A percentile compares a stretch with the other conserved stretches of the same genome.
These are phyloP conservation scores for Venturia canescens DNA, from an alignment of 1,140 invertebrate genomes.

Conservation along the genomic window DNA sequence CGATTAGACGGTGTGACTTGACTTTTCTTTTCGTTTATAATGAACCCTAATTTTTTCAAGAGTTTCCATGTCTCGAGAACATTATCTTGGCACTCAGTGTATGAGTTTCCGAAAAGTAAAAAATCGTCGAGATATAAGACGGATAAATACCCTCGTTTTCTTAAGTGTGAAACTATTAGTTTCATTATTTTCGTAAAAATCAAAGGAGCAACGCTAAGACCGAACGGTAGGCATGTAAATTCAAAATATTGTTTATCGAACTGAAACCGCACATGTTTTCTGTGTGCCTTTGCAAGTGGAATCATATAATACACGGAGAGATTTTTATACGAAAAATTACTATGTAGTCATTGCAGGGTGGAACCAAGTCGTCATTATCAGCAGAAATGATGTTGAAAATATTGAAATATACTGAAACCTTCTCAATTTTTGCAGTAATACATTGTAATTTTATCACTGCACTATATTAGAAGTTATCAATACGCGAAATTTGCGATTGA, in stretches of 20 bases:
- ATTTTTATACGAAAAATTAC: too few species aligned
- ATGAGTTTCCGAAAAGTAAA: constrained; percentile 29
- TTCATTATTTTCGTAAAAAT: constrained; percentile 25
- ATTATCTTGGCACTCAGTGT: constrained; percentile 9
- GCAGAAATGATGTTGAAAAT: too few species aligned
- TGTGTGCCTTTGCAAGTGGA: constrained; percentile 7
- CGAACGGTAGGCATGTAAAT: too few species aligned
- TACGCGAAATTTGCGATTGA: too few species aligned
- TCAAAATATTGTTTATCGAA: constrained; percentile 22
- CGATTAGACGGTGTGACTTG: background rate
- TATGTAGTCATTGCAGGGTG: too few species aligned
- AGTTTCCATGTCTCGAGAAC: constrained; percentile 2
- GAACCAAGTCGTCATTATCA: too few species aligned
- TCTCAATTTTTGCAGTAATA: too few species aligned
- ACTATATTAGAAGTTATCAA: too few species aligned
- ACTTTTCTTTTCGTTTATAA: constrained; percentile 23
- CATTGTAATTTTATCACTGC: too few species aligned
- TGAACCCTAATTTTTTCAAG: constrained; percentile 18
- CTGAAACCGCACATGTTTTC: constrained; percentile 13
- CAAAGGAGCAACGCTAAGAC: constrained; percentile 16
- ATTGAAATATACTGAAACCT: too few species aligned
- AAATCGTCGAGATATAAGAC: constrained; percentile 14
- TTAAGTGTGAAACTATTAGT: constrained; percentile 14
- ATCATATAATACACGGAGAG: constrained; percentile 21
- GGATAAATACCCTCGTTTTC: constrained; percentile 26